Evolutionary conservation across 2,113 vertebrate genomes (phyloP), one percentile per base, ranked within the genome.

Genomic region (Spheniscus mendiculus): DNA sequence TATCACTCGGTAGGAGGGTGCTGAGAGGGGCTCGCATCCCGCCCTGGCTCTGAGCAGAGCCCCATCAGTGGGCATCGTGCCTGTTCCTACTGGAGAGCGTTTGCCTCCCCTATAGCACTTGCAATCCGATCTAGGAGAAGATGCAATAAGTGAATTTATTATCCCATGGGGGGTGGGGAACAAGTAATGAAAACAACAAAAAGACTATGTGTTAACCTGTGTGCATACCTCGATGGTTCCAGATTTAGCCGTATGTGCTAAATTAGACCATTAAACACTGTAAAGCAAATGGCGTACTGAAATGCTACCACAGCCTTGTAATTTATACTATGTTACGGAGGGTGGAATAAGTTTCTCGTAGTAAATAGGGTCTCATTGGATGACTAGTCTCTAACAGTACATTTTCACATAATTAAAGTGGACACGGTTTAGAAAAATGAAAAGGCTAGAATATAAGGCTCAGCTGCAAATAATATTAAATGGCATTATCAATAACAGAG

Each of bases 401-500:
- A 89, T 96, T 97, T 97, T 92, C 88, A 79, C 92, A 85, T 98
- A 98, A 98, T 98, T 98, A 98, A 98, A 98, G 78, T 97, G 96
- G 97, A 97, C 97, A 86, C 42, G 83, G 91, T 96, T 97, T 97
- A 93, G 83, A 94, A 91, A 94, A 97, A 97, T 69, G 78, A 96
- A 98, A 97, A 96, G 96, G 97, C 95, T 96, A 87, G 87, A 90
- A 94, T 93, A 87, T 78, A 97, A 90, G 88, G 87, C 86, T 97
- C 94, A 96, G 95, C 93, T 86, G 96, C 96, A 98, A 97, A 98
- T 93, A 97, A 95, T 95, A 96, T 97, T 98, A 93, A 81, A 97
- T 93, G 97, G 83, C 97, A 92, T 98, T 98, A 98, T 98, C 98
- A 98, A 97, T 98, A 97, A 88, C 97, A 89, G 93, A 91, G 95